Conservation (phyloP, 1,140 invertebrate species). For the Pinna nobilis region DNA sequence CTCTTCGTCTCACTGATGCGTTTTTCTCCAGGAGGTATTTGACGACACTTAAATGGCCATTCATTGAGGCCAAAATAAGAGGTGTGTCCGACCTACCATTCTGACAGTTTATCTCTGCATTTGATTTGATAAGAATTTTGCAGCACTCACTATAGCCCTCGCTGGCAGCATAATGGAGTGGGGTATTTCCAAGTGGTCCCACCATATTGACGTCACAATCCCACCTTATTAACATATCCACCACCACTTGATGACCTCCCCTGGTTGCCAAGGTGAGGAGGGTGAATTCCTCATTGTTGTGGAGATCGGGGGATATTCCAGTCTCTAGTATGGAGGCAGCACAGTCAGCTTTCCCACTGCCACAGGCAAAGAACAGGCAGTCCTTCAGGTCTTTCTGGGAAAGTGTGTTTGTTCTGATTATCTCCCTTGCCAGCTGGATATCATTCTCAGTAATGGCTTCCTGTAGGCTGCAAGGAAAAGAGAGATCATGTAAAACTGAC, state of each 20-base stretch:
- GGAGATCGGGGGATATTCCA: slow-evolving; percentile 49
- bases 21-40: slow-evolving; percentile 89
- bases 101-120: slow-evolving; percentile 60
- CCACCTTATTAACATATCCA: slow-evolving; percentile 85
- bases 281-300: slow-evolving; percentile 78
- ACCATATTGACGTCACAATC: slow-evolving; percentile 76
- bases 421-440: slow-evolving; percentile 30
- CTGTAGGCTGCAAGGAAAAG: slow-evolving; percentile 40
- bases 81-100: slow-evolving; percentile 82
- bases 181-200: slow-evolving; percentile 62
- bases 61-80: slow-evolving; percentile 88
- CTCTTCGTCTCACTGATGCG: slow-evolving; percentile 83
- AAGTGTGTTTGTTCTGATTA: slow-evolving; percentile 23
- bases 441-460: slow-evolving; percentile 36
- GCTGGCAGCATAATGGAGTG: slow-evolving; percentile 70
- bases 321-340: slow-evolving; percentile 53
- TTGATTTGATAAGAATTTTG: slow-evolving; percentile 75
- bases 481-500: too few species aligned
- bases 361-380: slow-evolving; percentile 48
- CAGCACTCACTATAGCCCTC: slow-evolving; percentile 76
- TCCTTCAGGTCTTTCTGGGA: slow-evolving; percentile 40
- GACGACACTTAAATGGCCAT: slow-evolving; percentile 89
- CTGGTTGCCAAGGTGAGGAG: slow-evolving; percentile 90
- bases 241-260: slow-evolving; percentile 87
- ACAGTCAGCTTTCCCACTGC: slow-evolving; percentile 46